Base-by-base conservation (phyloP, 1,140 invertebrate species). In the Caenorhabditis brenneri region DNA sequence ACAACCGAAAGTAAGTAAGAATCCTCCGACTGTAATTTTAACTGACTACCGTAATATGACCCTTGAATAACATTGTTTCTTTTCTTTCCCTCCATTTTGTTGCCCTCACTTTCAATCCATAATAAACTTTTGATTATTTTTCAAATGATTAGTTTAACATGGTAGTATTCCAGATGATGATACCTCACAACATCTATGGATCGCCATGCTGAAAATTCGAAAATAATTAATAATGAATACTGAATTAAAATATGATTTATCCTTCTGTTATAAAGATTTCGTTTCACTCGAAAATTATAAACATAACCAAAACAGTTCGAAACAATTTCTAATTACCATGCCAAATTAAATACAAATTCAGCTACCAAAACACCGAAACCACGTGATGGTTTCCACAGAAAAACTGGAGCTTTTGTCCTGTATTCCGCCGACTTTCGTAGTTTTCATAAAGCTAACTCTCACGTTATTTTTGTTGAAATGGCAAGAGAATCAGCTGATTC, bases 1-100 rank as follows among this genome's bases (percentile, higher is more conserved):
- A 74, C 65, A 74, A 74, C 65, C 65, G 24, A 74, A 74, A 74
- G 65, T 74, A 74, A 74, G 65, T 74, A 74, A 74, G 65, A 42
- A 74, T 42, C 65, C 65, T 33, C 65, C 65, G 65, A 74, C 65
- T 22, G 36, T 74, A 42, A 74, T 74, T 19, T 29, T 74, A 74
- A 74, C 65, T n/a, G 65, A 74, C 36, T 74, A 74, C 65, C 65
- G 65, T 33, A 74, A 74, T 74, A 74, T 42, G 65, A 74, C 65
- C 65, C 65, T 74, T 46, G 65, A 74, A 74, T 74, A 36, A 74
- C 5, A 16, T 36, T 3, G 24, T 74, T 22, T 24, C 36, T 24
- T 36, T 36, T 19, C 36, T 12, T 7, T 22, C 19, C 58, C 15
- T 22, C 10, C 58, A 36, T 74, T 74, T 27, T 74, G 65, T 74